Evolutionary conservation across 2,797 vertebrate species (phyloP), one percentile per base, ranked within the genome.

Genomic region (Denticeps clupeoides): DNA sequence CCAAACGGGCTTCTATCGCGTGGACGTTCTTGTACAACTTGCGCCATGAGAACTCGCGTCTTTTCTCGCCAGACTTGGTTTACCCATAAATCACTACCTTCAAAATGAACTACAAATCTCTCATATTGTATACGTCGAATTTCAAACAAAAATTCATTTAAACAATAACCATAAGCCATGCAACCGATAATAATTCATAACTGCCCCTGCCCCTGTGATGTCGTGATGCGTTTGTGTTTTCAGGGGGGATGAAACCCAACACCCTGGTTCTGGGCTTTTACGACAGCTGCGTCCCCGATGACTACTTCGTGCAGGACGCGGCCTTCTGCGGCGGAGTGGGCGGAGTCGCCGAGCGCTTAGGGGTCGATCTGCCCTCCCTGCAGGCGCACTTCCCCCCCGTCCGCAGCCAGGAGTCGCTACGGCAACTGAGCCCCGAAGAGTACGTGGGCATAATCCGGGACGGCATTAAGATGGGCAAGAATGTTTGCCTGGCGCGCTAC

Each of bases 211-310:
- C n/a, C n/a, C n/a, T n/a, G n/a, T n/a, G n/a, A n/a, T n/a, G n/a
- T n/a, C n/a, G n/a, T n/a, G n/a, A n/a, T n/a, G n/a, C n/a, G n/a
- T n/a, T n/a, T n/a, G n/a, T 38, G 35, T 21, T 41, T 7, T 29
- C 61, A 92, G 90, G 90, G 11, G 90, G 89, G 21, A 94, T 94
- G 91, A 94, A 94, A 71, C 90, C 91, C 54, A 94, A 94, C 75
- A 94, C 79, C 0, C 55, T 94, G 61, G 79, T 94, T 47, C 64
- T 94, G 32, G 91, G 91, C n/a, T 94, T 93, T 72, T 94, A 93
- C 1, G 91, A 93, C 58, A 79, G 78, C 54, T 72, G 77, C 32
- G 80, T 77, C 10, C 89, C 91, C 0, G 88, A 91, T 26, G 91
- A 93, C 70, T 91, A 87, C 67, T 90, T 94, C 71, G 74, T 92